Evolutionary conservation across 2,888 invertebrate species (phyloP).

Genomic region (Ophion slaviceki): DNA sequence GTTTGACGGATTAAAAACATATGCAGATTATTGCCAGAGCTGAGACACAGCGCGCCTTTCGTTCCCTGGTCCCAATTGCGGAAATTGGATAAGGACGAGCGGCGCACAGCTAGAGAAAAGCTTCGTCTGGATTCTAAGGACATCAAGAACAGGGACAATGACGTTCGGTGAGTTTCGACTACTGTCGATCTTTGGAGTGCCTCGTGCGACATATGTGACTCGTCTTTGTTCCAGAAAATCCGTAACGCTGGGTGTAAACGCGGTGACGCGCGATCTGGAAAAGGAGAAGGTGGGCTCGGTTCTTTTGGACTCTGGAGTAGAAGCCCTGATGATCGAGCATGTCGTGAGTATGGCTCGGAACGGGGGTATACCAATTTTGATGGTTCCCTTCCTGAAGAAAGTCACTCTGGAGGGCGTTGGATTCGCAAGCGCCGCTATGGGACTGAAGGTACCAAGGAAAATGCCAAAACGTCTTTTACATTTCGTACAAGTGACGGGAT

Average conservation of each 20-base stretch:
- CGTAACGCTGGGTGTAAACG: slow-evolving; percentile 78
- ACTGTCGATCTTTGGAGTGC: background rate
- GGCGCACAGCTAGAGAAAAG: slow-evolving; percentile 69
- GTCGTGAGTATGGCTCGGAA: slow-evolving; percentile 77
- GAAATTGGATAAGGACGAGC: slow-evolving; percentile 74
- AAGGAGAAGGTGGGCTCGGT: slow-evolving; percentile 75
- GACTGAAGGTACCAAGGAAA: slow-evolving; percentile 38
- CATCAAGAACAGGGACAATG: background rate
- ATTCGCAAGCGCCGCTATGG: slow-evolving; percentile 73
- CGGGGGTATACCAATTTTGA: slow-evolving; percentile 76
- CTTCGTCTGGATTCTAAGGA: slow-evolving; percentile 6
- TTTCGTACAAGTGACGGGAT: background rate
- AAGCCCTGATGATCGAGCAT: slow-evolving; percentile 78
- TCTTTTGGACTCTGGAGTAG: slow-evolving; percentile 77
- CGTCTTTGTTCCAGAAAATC: slow-evolving; percentile 68
- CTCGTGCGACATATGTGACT: background rate
- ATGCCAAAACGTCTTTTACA: background rate
- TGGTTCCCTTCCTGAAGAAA: slow-evolving; percentile 77
- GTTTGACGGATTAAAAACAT: slow-evolving; percentile 18
- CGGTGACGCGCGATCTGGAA: slow-evolving; percentile 78
- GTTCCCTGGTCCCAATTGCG: slow-evolving; percentile 75
- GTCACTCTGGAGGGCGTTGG: slow-evolving; percentile 73
- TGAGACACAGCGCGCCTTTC: slow-evolving; percentile 65
- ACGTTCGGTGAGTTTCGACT: background rate
- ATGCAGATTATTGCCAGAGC: slow-evolving; percentile 72